Evolutionary conservation across 1,140 invertebrate genomes (phyloP).

Genomic region (Megalopta genalis): DNA sequence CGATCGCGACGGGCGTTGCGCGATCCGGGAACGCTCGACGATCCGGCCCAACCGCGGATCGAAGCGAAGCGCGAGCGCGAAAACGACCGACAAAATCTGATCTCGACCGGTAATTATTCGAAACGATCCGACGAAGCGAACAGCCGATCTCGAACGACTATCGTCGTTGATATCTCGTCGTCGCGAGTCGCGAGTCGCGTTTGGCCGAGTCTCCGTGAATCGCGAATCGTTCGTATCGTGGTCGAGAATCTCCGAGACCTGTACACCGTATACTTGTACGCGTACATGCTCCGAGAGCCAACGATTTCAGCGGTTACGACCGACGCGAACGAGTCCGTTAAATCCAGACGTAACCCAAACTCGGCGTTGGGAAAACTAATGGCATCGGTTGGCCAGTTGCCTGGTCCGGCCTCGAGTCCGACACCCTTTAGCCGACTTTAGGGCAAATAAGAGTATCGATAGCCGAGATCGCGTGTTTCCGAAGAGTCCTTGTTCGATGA

Average conservation of each 20-base stretch:
- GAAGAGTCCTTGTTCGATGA: conserved; percentile 56
- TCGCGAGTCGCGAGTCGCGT: too few relatives aligned
- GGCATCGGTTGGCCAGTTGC: conserved; percentile 57
- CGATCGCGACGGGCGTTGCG: too few relatives aligned
- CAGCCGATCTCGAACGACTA: conserved; percentile 5
- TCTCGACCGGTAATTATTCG: conserved; percentile 19
- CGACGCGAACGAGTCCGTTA: neutral
- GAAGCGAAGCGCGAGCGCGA: too few relatives aligned
- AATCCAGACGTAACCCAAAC: neutral
- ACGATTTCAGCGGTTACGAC: neutral
- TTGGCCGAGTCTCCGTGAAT: too few relatives aligned
- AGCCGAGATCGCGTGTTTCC: conserved; percentile 63
- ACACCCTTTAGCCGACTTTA: conserved; percentile 68
- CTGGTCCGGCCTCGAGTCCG: conserved; percentile 49
- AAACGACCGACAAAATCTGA: conserved; percentile 22
- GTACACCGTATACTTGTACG: too few relatives aligned
- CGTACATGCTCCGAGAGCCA: neutral
- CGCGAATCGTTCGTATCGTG: too few relatives aligned
- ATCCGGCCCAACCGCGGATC: too few relatives aligned
- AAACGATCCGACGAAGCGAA: neutral
- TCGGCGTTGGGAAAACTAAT: neutral
- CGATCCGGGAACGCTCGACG: too few relatives aligned
- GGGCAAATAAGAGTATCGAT: conserved; percentile 69
- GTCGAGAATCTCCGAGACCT: too few relatives aligned
- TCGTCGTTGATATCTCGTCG: conserved; percentile 17